Base-by-base conservation (phyloP, 2,113 vertebrate genomes). In the Dipodomys stephensi region DNA sequence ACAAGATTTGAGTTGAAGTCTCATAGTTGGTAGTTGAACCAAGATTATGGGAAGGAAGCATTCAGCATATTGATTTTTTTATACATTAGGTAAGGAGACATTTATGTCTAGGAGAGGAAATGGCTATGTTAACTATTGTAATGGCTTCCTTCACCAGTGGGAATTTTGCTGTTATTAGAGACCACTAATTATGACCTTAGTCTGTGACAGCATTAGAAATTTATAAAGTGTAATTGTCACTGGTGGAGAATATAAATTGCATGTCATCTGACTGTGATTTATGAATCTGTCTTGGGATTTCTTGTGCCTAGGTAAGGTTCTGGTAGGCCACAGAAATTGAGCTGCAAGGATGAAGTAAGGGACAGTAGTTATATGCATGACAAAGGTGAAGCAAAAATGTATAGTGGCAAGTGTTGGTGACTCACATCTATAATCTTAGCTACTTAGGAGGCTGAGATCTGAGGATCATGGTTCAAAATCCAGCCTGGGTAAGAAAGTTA, bases 21-120 rank as follows among this genome's bases (percentile, higher is more conserved):
- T 96, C 11, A 88, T 87, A 97, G 65, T 93, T 92, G 69, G 65
- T 85, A n/a, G 57, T 90, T 78, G 64, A 87, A 89, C 95, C 96
- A 97, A 92, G 67, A 92, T 91, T 92, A 94, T 93, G 85, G 78
- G 92, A 93, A 80, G 76, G 78, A 96, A 32, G 57, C 94, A 64
- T 95, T 96, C 49, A 90, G 87, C 35, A 62, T 97, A 97, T 97
- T 97, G 92, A 95, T 95, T 93, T 95, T 85, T 74, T 83, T 49
- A 8, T 95, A 81, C 91, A 91, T 94, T 97, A 96, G 93, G 91
- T 96, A 96, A 90, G 96, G 71, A 30, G 32, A 79, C 96, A 84
- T 93, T 97, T 96, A 94, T 92, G 98, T 96, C 93, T 95, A 46
- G 97, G 90, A 97, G 96, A 95, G 95, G 96, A 96, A 93, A 93